Base-by-base conservation (phyloP, 2,797 vertebrate genomes). In the Melanotaenia pygmaea region DNA sequence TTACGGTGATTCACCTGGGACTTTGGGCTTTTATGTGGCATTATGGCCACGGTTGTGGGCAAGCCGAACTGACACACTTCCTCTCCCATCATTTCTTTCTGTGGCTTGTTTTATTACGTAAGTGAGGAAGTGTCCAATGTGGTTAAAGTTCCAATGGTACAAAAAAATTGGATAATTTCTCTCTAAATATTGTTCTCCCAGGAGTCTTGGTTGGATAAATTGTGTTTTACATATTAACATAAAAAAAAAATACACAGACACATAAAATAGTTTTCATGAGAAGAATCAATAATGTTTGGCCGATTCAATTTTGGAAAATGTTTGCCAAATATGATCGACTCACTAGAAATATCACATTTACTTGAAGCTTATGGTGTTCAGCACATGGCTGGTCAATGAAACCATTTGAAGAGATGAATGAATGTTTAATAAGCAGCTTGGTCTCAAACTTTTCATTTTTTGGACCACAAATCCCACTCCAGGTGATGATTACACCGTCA, bases 1-100 rank as follows among this genome's bases (percentile, higher is more conserved):
- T 86, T 72, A 74, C 89, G 67, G 57, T 20, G 50, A 73, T 83
- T 67, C 86, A 89, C 87, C 91, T 93, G 87, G 77, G 80, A 64
- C 45, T 84, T 60, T 65, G 26, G 59, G 28, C 76, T 76, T 88
- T 83, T 63, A 79, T 84, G 85, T 80, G 82, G 85, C 81, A 77
- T 37, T 56, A 68, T 66, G 81, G 85, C 85, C 73, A 24, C 70
- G 20, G 70, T 69, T 67, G 76, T 72, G 66, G 76, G 80, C 67
- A 74, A 81, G 77, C 80, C 79, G 63, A 73, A 84, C 83, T 56
- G 79, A 84, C 83, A 79, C 72, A 62, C 86, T 62, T 67, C 69
- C 79, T 72, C 74, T 77, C 59, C 53, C 53, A 32, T 74, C 51
- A 38, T 58, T 59, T 87, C 64, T 26, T 60, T 64, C 71, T 66